These are phyloP conservation scores for Ichneumon xanthorius DNA, from an alignment of 2,888 invertebrate species.

Conservation along the genomic window DNA sequence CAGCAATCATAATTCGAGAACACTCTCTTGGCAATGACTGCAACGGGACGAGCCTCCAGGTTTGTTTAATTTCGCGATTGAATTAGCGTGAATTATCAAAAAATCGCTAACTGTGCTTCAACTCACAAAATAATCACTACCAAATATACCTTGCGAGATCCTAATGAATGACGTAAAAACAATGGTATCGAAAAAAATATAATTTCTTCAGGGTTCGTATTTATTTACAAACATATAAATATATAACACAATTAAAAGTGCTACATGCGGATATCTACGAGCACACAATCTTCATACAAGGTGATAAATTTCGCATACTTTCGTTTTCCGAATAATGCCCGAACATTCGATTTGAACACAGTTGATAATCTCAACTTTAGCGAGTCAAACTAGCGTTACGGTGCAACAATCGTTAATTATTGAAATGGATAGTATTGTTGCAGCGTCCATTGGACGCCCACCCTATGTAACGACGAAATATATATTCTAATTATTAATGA, in stretches of 20 bases:
- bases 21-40: slow-evolving; percentile 39
- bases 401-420: slow-evolving; percentile 23
- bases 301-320: not conserved
- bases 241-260: slow-evolving; percentile 27
- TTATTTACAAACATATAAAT: slow-evolving; percentile 57
- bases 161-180: not conserved
- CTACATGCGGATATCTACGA: not conserved
- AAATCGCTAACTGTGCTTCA: not conserved
- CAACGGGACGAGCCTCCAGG: slow-evolving; percentile 13
- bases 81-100: not conserved
- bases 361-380: slow-evolving; percentile 47
- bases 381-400: slow-evolving; percentile 49
- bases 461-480: slow-evolving; percentile 5
- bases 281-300: not conserved
- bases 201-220: slow-evolving; percentile 5
- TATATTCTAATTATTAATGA: slow-evolving; percentile 42
- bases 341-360: not conserved
- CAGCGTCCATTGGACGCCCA: not conserved
- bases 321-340: slow-evolving; percentile 18
- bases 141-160: not conserved
- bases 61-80: slow-evolving; percentile 1
- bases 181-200: not conserved
- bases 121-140: not conserved
- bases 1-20: slow-evolving; percentile 52
- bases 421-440: slow-evolving; percentile 34